Base-by-base conservation (phyloP, 2,888 invertebrate genomes). In the Schizotus pectinicornis region DNA sequence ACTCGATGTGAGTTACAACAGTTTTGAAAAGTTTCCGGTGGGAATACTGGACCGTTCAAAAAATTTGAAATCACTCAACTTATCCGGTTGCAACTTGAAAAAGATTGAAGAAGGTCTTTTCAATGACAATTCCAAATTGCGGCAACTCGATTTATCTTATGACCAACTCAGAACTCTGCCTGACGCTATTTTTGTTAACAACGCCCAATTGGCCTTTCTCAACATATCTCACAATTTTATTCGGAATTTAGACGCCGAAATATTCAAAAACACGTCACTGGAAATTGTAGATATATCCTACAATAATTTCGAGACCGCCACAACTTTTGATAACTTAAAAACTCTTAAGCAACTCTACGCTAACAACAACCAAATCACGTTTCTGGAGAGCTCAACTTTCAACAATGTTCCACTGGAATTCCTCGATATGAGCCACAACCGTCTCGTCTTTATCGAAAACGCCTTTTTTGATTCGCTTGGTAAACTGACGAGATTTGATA, bases 171-270 rank as follows among this genome's bases (percentile, higher is more conserved):
- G 8, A 14, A 13, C n/a, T 14, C n/a, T 43, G 2, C 31, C 43
- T 9, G 8, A 9, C 8, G 32, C 31, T 7, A 7, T 49, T 7
- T 49, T 49, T 39, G 22, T 13, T 7, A 22, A 30, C 7, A 38
- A 49, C 32, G 1, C 1, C 8, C 11, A 49, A 11, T 42, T 70
- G 8, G 55, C 54, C 14, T 56, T 53, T 55, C 52, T 71, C 6
- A 67, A 69, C 56, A 32, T 70, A 13, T 65, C 65, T 7, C 48
- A 56, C 13, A 71, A 71, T 48, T 14, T 14, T 6, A 42, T 71
- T 13, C 41, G 34, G 8, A 35, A 49, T 3, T 45, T 71, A 9
- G 54, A 61, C 6, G 56, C 38, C 41, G 54, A 65, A 11, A 35
- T 67, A 12, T 68, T 71, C 57, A 59, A 65, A 38, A 52, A 59